phyloP scores from a whole-genome alignment of 2,113 vertebrate species.

The Zosterops hypoxanthus region DNA sequence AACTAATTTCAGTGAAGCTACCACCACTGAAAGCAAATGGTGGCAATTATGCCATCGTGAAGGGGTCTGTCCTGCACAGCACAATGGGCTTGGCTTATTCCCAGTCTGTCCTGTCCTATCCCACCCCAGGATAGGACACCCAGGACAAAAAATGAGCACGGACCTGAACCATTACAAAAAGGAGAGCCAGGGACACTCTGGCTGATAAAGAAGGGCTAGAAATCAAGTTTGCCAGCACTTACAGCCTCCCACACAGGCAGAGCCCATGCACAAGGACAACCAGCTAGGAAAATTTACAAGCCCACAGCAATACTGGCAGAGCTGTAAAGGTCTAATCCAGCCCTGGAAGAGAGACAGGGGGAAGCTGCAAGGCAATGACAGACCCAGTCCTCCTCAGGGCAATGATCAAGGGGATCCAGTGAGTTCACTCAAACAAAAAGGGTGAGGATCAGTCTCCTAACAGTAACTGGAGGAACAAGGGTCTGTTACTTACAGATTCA shows the following conservation, averaged over 20 bases:
- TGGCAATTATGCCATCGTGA: fast-evolving
- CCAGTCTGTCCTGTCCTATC: neutral
- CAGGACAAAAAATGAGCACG: neutral
- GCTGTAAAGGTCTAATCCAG: neutral
- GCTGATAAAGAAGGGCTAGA: neutral
- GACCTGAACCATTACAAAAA: neutral
- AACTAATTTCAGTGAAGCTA: neutral
- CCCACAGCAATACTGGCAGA: neutral
- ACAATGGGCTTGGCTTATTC: neutral
- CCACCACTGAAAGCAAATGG: neutral
- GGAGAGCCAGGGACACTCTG: neutral
- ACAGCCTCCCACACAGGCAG: neutral
- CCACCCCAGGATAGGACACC: neutral
- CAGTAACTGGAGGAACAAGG: neutral
- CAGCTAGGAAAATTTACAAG: neutral
- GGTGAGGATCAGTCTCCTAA: neutral
- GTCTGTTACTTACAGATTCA: constrained; percentile 82
- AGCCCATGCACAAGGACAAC: neutral
- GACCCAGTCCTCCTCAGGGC: neutral
- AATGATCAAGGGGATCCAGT: neutral
- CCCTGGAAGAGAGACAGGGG: neutral
- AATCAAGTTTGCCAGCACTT: neutral
- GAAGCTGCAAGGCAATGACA: neutral
- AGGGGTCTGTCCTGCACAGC: neutral
- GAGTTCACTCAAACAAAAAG: neutral